Evolutionary conservation across 2,888 invertebrate genomes (phyloP), one percentile per base, ranked within the genome.

Genomic region (Anthrax anthrax): DNA sequence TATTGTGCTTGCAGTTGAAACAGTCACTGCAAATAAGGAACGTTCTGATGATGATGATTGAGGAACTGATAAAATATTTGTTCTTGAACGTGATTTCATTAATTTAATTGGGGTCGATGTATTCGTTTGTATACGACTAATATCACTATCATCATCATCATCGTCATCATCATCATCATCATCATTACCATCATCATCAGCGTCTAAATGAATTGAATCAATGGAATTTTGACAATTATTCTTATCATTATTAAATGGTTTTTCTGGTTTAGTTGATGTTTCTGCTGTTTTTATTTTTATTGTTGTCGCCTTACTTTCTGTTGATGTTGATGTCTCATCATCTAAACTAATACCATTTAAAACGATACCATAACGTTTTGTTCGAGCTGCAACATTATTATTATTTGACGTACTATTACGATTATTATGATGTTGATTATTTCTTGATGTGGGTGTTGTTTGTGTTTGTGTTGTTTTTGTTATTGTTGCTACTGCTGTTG

Each of bases 31-130:
- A 36, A 48, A 19, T 39, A 47, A 43, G 29, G 39, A 36, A 27
- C 46, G 36, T 39, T 48, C 47, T 17, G 41, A 55, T 29, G 32
- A 47, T 17, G 43, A 55, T 29, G 34, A 27, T 63, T 47, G 74
- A 70, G 77, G 49, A 70, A 79, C 62, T 60, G 73, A 60, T 72
- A 78, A 60, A 70, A 76, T 63, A 53, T 67, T 68, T 32, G 65
- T 67, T 39, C 68, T 63, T 53, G 67, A 67, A 45, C 67, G 64
- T 54, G 65, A 67, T 58, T 67, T 67, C 62, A 65, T 65, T 57
- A 67, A 58, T 58, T 68, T 69, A 34, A 69, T 67, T 39, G 69
- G 69, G 41, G 69, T 69, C 52, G 69, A 69, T 55, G 69, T 68
- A 50, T 65, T 67, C 17, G 65, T 67, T 57, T 66, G 66, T 62